Conservation (phyloP, 2,888 invertebrate species). For the Glaucopsyche alexis region DNA sequence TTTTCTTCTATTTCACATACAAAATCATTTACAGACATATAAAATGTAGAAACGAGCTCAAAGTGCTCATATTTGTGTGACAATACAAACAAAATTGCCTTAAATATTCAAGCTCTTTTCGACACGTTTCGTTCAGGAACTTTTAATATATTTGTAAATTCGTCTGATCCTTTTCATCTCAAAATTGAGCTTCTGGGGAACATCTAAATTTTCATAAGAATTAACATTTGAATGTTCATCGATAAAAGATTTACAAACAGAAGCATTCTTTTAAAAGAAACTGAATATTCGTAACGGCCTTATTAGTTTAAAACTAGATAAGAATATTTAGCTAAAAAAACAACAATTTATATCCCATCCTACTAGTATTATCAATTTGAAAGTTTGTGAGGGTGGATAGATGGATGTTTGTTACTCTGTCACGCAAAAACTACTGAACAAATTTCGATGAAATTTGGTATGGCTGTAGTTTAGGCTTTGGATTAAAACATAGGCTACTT, state of each 20-base stretch:
- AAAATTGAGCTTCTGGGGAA: not conserved
- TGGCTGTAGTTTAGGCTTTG: no score
- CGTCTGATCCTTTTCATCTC: conserved; percentile 12
- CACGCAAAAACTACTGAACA: no score
- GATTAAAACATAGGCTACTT: no score
- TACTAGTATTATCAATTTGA: no score
- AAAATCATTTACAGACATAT: not conserved
- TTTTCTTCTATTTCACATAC: no score
- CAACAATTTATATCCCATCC: no score
- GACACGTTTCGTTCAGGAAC: not conserved
- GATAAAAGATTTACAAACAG: not conserved
- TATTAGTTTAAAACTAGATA: conserved; percentile 21
- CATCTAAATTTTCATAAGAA: not conserved
- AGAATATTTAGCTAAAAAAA: not conserved
- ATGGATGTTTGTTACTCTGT: no score
- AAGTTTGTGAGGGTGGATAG: no score
- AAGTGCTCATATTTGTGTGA: not conserved
- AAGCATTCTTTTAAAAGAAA: not conserved
- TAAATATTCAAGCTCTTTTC: not conserved
- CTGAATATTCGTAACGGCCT: not conserved
- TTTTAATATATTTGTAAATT: conserved; percentile 26
- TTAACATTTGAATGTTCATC: not conserved
- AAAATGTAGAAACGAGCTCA: not conserved
- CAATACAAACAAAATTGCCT: not conserved
- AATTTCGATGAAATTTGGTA: no score